Evolutionary conservation across 2,113 vertebrate genomes (phyloP).

Genomic region (Pao palembangensis): DNA sequence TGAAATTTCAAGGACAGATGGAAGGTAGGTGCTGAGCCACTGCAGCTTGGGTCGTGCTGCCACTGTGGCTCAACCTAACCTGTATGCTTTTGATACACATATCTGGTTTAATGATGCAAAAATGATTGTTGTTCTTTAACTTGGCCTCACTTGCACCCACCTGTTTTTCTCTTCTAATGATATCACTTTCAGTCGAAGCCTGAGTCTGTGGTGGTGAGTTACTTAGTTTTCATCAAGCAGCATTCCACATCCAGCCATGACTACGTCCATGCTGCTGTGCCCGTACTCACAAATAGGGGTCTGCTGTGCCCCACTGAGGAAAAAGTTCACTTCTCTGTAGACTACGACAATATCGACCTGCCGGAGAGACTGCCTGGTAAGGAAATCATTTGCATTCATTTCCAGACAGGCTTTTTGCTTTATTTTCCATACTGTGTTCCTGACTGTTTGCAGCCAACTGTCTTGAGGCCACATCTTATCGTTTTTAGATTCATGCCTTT

Average conservation of each 20-base stretch:
- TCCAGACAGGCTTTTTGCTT: too few relatives aligned
- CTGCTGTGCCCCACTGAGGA: conserved; percentile 60
- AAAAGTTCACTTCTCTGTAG: conserved; percentile 72
- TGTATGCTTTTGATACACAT: too few relatives aligned
- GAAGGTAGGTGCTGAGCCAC: too few relatives aligned
- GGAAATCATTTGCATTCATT: neutral
- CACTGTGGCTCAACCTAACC: too few relatives aligned
- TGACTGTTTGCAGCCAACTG: too few relatives aligned
- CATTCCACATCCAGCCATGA: conserved; percentile 62
- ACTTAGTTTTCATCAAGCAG: conserved; percentile 78
- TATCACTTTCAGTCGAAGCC: conserved; percentile 63
- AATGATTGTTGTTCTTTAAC: neutral
- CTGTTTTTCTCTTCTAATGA: neutral
- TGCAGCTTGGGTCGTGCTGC: too few relatives aligned
- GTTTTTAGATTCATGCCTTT: too few relatives aligned
- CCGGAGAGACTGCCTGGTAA: conserved; percentile 68
- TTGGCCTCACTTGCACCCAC: neutral
- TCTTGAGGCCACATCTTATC: too few relatives aligned
- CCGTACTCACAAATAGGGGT: conserved; percentile 18
- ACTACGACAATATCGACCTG: conserved; percentile 74
- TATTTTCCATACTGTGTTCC: too few relatives aligned
- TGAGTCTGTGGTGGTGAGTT: conserved; percentile 68
- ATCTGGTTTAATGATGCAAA: neutral
- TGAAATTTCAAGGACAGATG: too few relatives aligned
- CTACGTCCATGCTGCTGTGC: conserved; percentile 57